Conservation (phyloP, 2,113 vertebrate species). For the Ascaphus truei region DNA sequence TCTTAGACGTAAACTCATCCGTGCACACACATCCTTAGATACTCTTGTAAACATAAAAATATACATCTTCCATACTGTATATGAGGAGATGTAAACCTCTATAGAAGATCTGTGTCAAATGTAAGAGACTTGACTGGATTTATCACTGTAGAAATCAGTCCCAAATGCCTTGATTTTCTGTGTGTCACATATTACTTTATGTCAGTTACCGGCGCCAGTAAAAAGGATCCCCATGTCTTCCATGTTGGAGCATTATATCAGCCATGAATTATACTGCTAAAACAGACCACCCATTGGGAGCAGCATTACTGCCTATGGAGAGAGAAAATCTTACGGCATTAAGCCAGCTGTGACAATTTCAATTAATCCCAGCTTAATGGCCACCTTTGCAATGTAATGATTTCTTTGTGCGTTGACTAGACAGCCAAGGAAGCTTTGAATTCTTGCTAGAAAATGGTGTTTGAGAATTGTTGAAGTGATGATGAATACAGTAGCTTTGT, state of each 20-base stretch:
- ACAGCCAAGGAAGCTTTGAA: background rate
- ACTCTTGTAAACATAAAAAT: too few species aligned
- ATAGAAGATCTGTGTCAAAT: too few species aligned
- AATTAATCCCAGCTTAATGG: background rate
- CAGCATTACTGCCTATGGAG: background rate
- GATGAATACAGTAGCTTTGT: too few species aligned
- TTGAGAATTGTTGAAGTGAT: too few species aligned
- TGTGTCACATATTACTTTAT: too few species aligned
- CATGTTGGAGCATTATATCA: constrained; percentile 7
- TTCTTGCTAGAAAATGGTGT: background rate
- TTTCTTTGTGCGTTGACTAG: background rate
- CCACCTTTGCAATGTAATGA: background rate
- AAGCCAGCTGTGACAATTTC: constrained; percentile 4
- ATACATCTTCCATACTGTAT: too few species aligned
- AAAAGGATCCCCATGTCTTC: constrained; percentile 1
- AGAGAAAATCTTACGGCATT: background rate
- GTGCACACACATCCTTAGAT: too few species aligned
- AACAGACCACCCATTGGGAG: background rate
- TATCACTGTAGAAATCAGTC: background rate
- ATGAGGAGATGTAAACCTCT: too few species aligned
- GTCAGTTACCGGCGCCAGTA: background rate
- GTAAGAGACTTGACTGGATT: background rate
- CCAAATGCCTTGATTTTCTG: too few species aligned
- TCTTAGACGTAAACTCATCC: too few species aligned
- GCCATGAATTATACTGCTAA: constrained; percentile 22